Percentiles rank a stretch among this genome's conserved stretches.
phyloP scores from a whole-genome alignment of 2,797 vertebrate genomes.

The Scomberomorus guttatus region DNA sequence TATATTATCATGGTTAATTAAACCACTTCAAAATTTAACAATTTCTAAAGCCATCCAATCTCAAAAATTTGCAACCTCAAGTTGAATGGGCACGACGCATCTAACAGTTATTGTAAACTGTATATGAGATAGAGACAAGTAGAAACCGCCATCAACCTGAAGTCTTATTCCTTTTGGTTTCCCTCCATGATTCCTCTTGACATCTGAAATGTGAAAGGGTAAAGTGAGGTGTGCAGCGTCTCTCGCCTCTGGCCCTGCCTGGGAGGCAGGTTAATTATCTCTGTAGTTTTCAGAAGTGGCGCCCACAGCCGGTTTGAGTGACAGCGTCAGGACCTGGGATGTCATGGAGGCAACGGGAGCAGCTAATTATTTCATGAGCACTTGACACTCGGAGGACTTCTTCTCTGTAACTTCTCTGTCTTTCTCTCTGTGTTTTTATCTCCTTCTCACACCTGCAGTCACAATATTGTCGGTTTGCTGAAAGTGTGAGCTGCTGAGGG shows the following conservation, averaged over 20 bases:
- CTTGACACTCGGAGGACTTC: slow-evolving; percentile 20
- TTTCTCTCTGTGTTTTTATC: not conserved
- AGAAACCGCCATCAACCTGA: not conserved
- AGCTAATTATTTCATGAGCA: slow-evolving; percentile 61
- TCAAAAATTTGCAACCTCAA: no score
- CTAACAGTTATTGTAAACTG: no score
- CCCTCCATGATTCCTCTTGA: slow-evolving; percentile 6
- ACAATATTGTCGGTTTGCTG: not conserved
- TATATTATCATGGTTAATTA: no score
- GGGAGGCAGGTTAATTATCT: slow-evolving; percentile 29
- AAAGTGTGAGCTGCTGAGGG: not conserved
- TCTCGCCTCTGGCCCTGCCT: not conserved
- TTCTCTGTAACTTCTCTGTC: not conserved
- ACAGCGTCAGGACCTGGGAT: slow-evolving; percentile 41
- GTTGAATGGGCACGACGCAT: no score
- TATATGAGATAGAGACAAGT: no score
- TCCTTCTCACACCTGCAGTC: slow-evolving; percentile 4
- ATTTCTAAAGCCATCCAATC: no score
- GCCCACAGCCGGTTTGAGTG: slow-evolving; percentile 35
- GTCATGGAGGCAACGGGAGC: slow-evolving; percentile 34
- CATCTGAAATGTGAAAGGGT: not conserved
- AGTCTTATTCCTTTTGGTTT: not conserved
- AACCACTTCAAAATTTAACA: no score
- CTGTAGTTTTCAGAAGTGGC: not conserved
- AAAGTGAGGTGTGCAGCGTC: not conserved